Evolutionary conservation across 2,888 invertebrate genomes (phyloP).

Genomic region (Hydropsyche betteni): DNA sequence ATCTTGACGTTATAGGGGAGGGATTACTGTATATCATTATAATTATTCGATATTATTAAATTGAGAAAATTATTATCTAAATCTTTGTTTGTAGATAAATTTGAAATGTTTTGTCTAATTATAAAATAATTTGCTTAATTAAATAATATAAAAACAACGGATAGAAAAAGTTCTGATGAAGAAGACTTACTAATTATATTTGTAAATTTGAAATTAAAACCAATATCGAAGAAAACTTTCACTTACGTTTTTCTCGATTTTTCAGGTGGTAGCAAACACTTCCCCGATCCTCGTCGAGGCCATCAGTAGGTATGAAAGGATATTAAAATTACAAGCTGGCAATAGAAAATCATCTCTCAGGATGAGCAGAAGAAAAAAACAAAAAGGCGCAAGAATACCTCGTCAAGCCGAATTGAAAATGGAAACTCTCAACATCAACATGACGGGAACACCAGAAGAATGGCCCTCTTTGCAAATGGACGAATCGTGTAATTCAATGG

Average conservation of each 20-base stretch:
- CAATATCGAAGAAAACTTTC: no score
- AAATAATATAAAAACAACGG: no score
- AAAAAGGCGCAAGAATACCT: neutral
- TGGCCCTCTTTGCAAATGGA: conserved; percentile 76
- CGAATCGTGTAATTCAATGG: conserved; percentile 74
- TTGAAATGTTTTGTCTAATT: no score
- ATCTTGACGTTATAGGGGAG: no score
- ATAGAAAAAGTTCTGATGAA: no score
- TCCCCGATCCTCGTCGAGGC: conserved; percentile 19
- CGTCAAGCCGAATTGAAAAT: conserved; percentile 54
- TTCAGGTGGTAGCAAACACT: conserved; percentile 7
- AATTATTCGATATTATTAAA: no score
- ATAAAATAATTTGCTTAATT: no score
- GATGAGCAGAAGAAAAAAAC: neutral
- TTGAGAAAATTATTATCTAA: no score
- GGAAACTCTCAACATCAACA: conserved; percentile 64
- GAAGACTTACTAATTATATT: no score
- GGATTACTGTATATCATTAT: no score
- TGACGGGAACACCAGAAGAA: conserved; percentile 70
- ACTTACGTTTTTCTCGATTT: neutral
- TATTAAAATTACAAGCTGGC: neutral
- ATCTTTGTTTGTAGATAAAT: no score
- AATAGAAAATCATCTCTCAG: neutral
- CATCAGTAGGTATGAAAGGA: neutral
- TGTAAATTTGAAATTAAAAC: no score